Evolutionary conservation across 2,797 vertebrate species (phyloP).

Genomic region (Enteromius viviparus): DNA sequence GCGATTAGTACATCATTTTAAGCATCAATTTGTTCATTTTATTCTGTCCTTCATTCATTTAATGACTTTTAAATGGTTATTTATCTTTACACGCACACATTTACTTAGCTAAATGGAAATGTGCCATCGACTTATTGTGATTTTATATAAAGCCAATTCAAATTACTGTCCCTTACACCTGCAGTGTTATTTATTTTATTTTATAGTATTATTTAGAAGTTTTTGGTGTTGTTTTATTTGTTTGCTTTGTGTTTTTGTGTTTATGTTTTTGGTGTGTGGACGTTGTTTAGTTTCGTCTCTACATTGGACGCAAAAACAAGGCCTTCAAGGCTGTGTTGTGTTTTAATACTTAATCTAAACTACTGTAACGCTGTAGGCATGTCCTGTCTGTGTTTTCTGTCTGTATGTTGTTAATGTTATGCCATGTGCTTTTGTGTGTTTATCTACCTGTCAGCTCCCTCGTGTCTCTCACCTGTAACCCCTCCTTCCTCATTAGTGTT

Average conservation of each 20-base stretch:
- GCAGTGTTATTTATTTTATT: not conserved
- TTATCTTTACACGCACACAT: not conserved
- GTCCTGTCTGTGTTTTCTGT: no score
- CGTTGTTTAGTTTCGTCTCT: not conserved
- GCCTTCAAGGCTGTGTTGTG: not conserved
- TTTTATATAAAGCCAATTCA: not conserved
- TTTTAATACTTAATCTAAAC: not conserved
- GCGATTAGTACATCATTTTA: constrained; percentile 3
- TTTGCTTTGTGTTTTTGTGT: not conserved
- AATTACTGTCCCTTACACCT: not conserved
- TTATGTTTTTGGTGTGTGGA: not conserved
- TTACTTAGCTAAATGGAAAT: constrained; percentile 9
- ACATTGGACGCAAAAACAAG: not conserved
- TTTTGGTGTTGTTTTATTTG: not conserved
- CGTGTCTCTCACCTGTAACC: no score
- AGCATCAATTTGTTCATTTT: not conserved
- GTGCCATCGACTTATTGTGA: not conserved
- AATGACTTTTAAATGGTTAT: constrained; percentile 21
- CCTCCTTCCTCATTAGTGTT: no score
- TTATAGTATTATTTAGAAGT: not conserved
- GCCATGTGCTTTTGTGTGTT: no score
- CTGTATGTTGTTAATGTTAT: no score
- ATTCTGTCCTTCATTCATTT: constrained; percentile 4
- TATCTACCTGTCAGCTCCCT: no score
- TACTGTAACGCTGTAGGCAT: no score